Evolutionary conservation across 37 sponge, comb jelly and placozoan species (phyloP).

Genomic region (Cladorhizidae sp.): DNA sequence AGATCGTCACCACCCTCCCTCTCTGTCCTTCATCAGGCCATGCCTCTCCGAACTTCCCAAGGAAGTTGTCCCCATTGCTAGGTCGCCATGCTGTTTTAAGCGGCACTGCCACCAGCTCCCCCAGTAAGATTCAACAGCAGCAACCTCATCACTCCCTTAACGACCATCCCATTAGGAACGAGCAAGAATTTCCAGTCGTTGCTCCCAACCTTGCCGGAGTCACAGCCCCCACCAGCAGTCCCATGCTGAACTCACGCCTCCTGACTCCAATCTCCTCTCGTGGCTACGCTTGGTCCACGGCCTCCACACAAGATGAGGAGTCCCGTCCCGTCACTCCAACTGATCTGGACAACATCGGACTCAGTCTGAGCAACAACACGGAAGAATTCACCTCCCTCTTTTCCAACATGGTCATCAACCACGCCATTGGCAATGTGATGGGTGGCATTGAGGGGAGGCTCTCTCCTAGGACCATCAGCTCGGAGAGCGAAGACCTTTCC

Average conservation of each 20-base stretch:
- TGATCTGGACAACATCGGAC: slow-evolving; percentile 65
- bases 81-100: too few relatives aligned
- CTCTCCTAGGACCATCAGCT: neutral
- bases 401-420: slow-evolving; percentile 45
- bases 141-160: neutral
- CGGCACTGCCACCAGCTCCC: too few relatives aligned
- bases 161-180: neutral
- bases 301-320: slow-evolving; percentile 70
- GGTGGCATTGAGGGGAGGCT: neutral
- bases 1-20: too few relatives aligned
- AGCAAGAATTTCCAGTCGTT: neutral
- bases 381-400: slow-evolving; percentile 54
- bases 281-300: slow-evolving; percentile 72
- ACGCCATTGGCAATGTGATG: slow-evolving; percentile 35
- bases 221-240: neutral
- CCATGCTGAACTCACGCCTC: slow-evolving; percentile 2
- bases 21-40: too few relatives aligned
- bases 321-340: slow-evolving; percentile 69
- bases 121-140: neutral
- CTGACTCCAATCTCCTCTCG: slow-evolving; percentile 24
- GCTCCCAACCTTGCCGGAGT: neutral
- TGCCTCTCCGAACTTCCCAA: too few relatives aligned
- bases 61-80: too few relatives aligned
- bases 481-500: neutral
- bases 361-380: slow-evolving; percentile 26